Evolutionary conservation across 2,113 vertebrate genomes (phyloP), one percentile per base, ranked within the genome.

Genomic region (Gobio gobio): DNA sequence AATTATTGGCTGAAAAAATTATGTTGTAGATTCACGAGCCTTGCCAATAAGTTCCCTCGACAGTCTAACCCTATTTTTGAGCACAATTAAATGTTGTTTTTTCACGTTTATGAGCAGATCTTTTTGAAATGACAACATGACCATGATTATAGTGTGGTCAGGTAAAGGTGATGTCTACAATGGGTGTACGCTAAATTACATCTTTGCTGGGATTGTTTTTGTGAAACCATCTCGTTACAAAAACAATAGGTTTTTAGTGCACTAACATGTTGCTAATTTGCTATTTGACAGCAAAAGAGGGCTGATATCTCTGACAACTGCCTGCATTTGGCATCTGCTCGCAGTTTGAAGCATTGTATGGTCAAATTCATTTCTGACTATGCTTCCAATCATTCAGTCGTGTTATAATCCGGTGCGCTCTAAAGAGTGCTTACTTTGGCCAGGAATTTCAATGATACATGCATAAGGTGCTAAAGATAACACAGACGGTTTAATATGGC

Each of bases 381-480:
- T 54, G 47, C 72, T 84, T 83, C 61, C 29, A 43, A 63, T 85
- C 75, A 40, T 77, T 72, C 61, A 83, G 80, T 87, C 45, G 43
- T 81, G 77, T 83, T 78, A 51, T 75, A 81, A 80, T 82, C 90
- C 89, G 89, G 88, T 93, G 92, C 89, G 83, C 90, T 84, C 90
- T 94, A 91, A 94, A 92, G 90, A 93, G 92, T 91, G 93, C 94
- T 95, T 93, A 87, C 94, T 91, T 94, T 95, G 95, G 93, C 93
- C 83, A 2, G 66, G 85, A 91, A 85, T 87, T 76, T 92, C 88
- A 89, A 90, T 93, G 78, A 68, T 83, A 79, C 80, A 83, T 72
- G 70, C 59, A 83, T 79, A 83, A 93, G 93, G 94, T 95, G 93
- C 94, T 95, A 94, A 95, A 94, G 93, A 95, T 93, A 95, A 95